Base-by-base conservation (phyloP, 2,888 invertebrate genomes). In the Anarsia innoxiella region DNA sequence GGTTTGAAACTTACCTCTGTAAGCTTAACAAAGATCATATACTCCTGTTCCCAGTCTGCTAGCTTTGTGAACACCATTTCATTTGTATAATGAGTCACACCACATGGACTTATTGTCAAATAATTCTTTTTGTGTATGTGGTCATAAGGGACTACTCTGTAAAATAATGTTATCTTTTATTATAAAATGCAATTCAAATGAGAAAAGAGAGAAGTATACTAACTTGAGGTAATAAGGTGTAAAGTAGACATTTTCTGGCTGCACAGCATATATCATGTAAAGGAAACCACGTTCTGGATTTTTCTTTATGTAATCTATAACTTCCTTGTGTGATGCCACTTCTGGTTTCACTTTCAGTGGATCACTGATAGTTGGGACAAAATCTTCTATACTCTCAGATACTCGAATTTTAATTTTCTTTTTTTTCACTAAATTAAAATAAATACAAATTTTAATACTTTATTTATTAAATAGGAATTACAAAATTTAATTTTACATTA, bases 41-140 rank as follows among this genome's bases (percentile, higher is more conserved):
- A 95, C 61, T 95, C 95, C 40, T 89, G 88, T 61, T 93, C 92
- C 95, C 95, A 96, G 42, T 90, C 86, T 12, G 89, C 86, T 3
- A 96, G 78, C 6, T 91, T 88, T 0, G 94, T 94, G 59, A 93
- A 95, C 9, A 89, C 89, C 70, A 92, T 91, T 64, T 94, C 94
- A 37, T 88, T 88, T 9, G 87, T 88, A 65, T 89, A 91, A 54
- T 93, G 91, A n/a, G 93, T 91, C 0, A 95, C 93, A 1, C 96
- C 96, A 58, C 90, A 89, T 2, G 88, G 78, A 48, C 95, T 94
- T 49, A 96, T 91, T 0, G 95, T 96, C 56, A 93, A 89, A 63
- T 90, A 93, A 56, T 93, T 91, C 10, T 75, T 86, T 59, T 87
- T 89, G 52, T 91, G 89, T 12, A 93, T 82, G 34, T 91, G 83